Evolutionary conservation across 2,797 vertebrate species (phyloP), one percentile per base, ranked within the genome.

Genomic region (Delichon dasypus): DNA sequence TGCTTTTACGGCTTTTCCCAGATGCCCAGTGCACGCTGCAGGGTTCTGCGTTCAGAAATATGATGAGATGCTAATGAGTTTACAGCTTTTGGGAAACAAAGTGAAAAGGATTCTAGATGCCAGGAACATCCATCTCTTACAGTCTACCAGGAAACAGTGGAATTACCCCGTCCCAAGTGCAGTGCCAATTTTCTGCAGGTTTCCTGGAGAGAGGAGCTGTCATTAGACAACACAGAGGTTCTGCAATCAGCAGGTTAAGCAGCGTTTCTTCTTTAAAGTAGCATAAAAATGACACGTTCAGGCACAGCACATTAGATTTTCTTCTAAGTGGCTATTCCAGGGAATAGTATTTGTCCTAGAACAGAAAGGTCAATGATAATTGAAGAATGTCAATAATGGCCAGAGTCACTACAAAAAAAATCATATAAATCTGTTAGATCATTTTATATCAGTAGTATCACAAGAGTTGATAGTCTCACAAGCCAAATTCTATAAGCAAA

Each of bases 201-300:
- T 94, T 96, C 94, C 89, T 95, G 85, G 81, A 81, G 68, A 76
- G 84, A 89, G 82, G 50, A 89, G 77, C 42, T 77, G 7, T 82
- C 89, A 64, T 88, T 88, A 95, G 87, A 85, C 82, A 76, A 27
- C 71, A 83, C 50, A 76, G 61, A 45, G 45, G 76, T 86, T 93
- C 66, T 94, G 67, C 85, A 93, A 95, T 96, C 95, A 96, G 89
- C 89, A 93, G 70, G 73, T 93, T 95, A 90, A 95, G 82, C 79
- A 94, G 85, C 62, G 12, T 85, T 94, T 95, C 93, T 92, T 75
- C 90, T 89, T 81, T 61, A 80, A 88, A 93, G 76, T 21, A 75
- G 66, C 82, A 88, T 76, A 81, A 94, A 93, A 93, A 81, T 75
- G 15, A 78, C 91, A 92, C 45, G 79, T 72, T 92, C 89, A 92